Percentiles rank a stretch among this genome's conserved stretches.
Conservation (phyloP, 2,888 invertebrate genomes). For the Aphidoletes aphidimyza region DNA sequence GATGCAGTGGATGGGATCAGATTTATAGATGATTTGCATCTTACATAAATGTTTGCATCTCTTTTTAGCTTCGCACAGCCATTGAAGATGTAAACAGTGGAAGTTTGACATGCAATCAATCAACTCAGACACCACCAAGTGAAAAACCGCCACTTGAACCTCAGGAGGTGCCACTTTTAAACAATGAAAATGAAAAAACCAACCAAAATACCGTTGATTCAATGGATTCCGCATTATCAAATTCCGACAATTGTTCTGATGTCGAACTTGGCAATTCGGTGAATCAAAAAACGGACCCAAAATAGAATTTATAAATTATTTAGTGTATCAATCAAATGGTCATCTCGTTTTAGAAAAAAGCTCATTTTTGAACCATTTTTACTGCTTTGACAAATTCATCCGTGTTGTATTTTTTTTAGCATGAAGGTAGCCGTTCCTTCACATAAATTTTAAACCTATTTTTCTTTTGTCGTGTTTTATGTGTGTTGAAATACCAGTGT, state of each 20-base stretch:
- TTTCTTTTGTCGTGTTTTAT: too few relatives aligned
- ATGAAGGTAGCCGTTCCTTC: too few relatives aligned
- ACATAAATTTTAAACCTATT: too few relatives aligned
- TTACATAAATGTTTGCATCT: background rate
- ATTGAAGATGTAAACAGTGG: conserved; percentile 91
- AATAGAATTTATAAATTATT: conserved; percentile 14
- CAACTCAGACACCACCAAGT: conserved; percentile 12
- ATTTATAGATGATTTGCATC: too few relatives aligned
- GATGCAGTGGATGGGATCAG: too few relatives aligned
- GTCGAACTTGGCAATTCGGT: conserved; percentile 59
- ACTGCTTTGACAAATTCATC: background rate
- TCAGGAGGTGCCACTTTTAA: conserved; percentile 60
- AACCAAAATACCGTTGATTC: conserved; percentile 66
- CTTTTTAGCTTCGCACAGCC: conserved; percentile 79
- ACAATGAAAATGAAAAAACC: conserved; percentile 58
- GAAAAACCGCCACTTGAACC: conserved; percentile 58
- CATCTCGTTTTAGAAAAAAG: background rate
- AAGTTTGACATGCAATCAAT: conserved; percentile 67
- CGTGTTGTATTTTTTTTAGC: too few relatives aligned
- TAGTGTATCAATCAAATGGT: background rate
- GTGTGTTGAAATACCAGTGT: too few relatives aligned
- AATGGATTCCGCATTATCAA: conserved; percentile 66
- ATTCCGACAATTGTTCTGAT: conserved; percentile 66
- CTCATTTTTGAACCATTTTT: background rate
- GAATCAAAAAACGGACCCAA: background rate